These are phyloP conservation scores for Tympanuchus pallidicinctus DNA, from an alignment of 2,113 vertebrate species.

Conservation along the genomic window DNA sequence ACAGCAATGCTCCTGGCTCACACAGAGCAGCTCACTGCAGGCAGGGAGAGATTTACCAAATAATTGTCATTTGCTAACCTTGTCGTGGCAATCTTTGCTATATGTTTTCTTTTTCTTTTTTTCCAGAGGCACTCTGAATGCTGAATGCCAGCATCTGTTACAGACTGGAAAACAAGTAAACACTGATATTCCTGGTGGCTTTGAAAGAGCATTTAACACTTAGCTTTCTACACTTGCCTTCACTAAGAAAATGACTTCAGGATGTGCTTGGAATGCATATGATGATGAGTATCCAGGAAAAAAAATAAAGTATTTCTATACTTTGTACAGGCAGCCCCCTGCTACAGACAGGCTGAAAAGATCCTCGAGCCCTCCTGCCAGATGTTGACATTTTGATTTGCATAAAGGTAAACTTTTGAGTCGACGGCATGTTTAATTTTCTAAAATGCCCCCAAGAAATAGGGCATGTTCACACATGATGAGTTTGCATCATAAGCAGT, in stretches of 20 bases:
- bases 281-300: conserved; percentile 30
- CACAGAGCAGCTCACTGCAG: not conserved
- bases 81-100: conserved; percentile 31
- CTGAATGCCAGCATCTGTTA: conserved; percentile 74
- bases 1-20: not conserved
- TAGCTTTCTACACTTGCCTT: conserved; percentile 58
- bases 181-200: conserved; percentile 71
- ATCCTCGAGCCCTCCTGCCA: not conserved
- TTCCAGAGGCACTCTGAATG: conserved; percentile 45
- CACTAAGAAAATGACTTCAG: conserved; percentile 51
- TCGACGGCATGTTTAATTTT: not conserved
- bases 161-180: conserved; percentile 53
- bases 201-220: conserved; percentile 63
- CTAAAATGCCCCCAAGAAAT: conserved; percentile 37
- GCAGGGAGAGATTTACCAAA: conserved; percentile 18
- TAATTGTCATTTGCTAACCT: conserved; percentile 67
- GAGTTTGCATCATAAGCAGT: conserved; percentile 47
- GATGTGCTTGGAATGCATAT: conserved; percentile 62
- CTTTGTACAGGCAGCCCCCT: not conserved
- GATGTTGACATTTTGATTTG: conserved; percentile 74
- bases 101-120: not conserved
- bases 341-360: not conserved
- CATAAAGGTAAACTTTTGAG: conserved; percentile 64
- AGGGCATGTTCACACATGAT: not conserved
- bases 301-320: not conserved